Conservation (phyloP, 1,140 invertebrate species). For the Ostrea edulis region DNA sequence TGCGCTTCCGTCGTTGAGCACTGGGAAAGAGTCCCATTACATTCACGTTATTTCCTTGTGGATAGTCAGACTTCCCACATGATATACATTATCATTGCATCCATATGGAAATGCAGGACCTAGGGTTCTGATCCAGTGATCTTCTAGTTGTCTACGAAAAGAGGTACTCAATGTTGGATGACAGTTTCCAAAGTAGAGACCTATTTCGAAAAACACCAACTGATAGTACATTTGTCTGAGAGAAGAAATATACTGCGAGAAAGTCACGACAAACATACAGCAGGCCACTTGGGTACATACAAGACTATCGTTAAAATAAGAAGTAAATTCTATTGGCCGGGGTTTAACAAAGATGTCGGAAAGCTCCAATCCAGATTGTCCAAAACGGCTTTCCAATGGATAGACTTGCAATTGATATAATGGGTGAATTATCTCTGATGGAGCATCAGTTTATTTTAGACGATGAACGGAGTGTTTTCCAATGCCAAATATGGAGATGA, state of each 20-base stretch:
- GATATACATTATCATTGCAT: too few relatives aligned
- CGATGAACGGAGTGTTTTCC: conserved; percentile 60
- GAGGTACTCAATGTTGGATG: too few relatives aligned
- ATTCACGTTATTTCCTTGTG: too few relatives aligned
- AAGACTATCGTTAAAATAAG: conserved; percentile 33
- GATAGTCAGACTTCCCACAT: too few relatives aligned
- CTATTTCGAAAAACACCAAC: too few relatives aligned
- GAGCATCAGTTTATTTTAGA: conserved; percentile 63
- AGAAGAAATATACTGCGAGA: conserved; percentile 19
- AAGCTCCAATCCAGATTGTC: not conserved
- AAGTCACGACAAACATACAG: conserved; percentile 50
- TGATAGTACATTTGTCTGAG: too few relatives aligned
- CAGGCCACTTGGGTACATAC: conserved; percentile 27
- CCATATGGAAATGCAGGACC: too few relatives aligned
- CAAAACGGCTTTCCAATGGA: not conserved
- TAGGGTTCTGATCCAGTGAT: too few relatives aligned
- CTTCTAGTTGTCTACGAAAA: too few relatives aligned
- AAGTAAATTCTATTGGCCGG: conserved; percentile 40
- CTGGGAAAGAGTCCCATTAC: too few relatives aligned
- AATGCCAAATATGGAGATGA: conserved; percentile 51
- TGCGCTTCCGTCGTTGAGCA: too few relatives aligned
- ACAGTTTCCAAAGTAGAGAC: too few relatives aligned
- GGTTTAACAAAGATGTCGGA: conserved; percentile 29
- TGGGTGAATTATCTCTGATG: conserved; percentile 30
- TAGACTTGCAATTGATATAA: not conserved